Evolutionary conservation across 2,888 invertebrate species (phyloP).

Genomic region (Conistra vaccinii): DNA sequence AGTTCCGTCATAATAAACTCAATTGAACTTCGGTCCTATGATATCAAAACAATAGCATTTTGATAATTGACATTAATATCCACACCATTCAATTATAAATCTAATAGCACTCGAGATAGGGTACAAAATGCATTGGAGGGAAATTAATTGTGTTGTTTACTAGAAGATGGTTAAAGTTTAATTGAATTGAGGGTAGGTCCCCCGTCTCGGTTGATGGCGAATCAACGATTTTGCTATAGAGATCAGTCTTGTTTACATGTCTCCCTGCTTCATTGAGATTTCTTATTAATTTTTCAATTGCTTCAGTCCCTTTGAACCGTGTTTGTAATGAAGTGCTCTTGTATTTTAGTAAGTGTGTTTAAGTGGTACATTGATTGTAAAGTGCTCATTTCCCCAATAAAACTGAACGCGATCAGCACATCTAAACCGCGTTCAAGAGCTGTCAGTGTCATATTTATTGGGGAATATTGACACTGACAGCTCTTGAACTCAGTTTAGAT

Average conservation of each 20-base stretch:
- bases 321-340: slow-evolving; percentile 31
- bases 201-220: slow-evolving; percentile 76
- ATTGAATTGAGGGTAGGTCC: slow-evolving; percentile 83
- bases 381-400: too few relatives aligned
- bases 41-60: slow-evolving; percentile 80
- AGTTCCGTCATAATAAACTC: slow-evolving; percentile 71
- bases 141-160: slow-evolving; percentile 88
- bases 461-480: too few relatives aligned
- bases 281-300: slow-evolving; percentile 63
- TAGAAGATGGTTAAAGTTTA: slow-evolving; percentile 88
- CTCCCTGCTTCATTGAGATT: slow-evolving; percentile 54
- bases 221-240: slow-evolving; percentile 81
- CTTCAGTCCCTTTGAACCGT: slow-evolving; percentile 22
- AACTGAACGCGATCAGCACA: too few relatives aligned
- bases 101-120: slow-evolving; percentile 64
- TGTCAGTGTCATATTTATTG: too few relatives aligned
- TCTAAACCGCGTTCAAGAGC: too few relatives aligned
- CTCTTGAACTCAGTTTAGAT: too few relatives aligned
- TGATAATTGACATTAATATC: slow-evolving; percentile 78
- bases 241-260: slow-evolving; percentile 80
- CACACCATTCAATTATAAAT: slow-evolving; percentile 51
- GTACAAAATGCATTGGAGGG: slow-evolving; percentile 72
- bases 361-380: neutral
- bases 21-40: slow-evolving; percentile 63
- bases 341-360: neutral